Base-by-base conservation (phyloP, 2,888 invertebrate genomes). In the Onthophagus sagittarius region DNA sequence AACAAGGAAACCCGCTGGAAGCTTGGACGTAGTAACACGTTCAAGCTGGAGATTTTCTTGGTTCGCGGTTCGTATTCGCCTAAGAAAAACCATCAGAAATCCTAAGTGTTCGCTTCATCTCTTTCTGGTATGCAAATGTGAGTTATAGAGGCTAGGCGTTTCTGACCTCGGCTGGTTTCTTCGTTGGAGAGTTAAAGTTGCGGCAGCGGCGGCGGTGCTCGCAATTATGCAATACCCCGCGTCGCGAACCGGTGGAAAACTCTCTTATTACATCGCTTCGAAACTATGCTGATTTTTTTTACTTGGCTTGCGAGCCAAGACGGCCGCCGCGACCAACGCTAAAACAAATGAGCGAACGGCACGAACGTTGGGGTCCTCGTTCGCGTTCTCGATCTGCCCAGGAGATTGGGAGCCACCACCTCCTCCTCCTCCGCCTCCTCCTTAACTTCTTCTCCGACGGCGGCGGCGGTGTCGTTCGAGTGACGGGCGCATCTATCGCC, bases 261-360 rank as follows among this genome's bases (percentile, higher is more conserved):
- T 14, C 23, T 70, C 32, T 39, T 70, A 33, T 33, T 53, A 70
- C 62, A 71, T 71, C 62, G 39, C 53, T 14, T 62, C 71, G 62
- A 63, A 63, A 71, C 62, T 70, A 73, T 76, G 75, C 62, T 33
- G 72, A 74, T 79, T 79, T 79, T 78, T 76, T 78, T 78, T 23
- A 23, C 23, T 23, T 23, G 23, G 23, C 2, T 74, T 73, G 75
- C 75, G 75, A 73, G 75, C 74, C 73, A 75, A 77, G 78, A n/a
- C 39, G 6, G 31, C 62, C 11, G 15, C 39, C 13, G 31, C 62
- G 13, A 62, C 39, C 13, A 63, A 63, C 31, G 31, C 71, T 32
- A 39, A 64, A 32, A 81, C 80, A 81, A 81, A 81, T 80, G 81
- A 79, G 75, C 75, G 76, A 81, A 80, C 80, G 80, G 80, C 79